phyloP scores from a whole-genome alignment of 2,113 vertebrate genomes.

The Nymphicus hollandicus region DNA sequence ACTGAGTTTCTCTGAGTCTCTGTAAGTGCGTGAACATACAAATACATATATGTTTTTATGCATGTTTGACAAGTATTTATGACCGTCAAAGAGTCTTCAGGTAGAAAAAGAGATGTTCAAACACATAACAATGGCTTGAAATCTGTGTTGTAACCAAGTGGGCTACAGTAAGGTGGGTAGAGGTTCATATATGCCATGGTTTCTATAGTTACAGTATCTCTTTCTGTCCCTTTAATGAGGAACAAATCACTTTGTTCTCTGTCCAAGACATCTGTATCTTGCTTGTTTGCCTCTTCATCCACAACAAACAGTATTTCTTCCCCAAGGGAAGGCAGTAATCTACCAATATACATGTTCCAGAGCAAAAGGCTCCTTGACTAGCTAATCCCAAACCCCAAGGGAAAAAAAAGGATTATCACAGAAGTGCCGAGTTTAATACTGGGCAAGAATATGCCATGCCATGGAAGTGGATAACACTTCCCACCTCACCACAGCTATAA shows the following conservation, averaged over 20 bases:
- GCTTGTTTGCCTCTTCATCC: not conserved
- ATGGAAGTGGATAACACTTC: not conserved
- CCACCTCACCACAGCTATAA: not conserved
- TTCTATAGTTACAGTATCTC: conserved; percentile 39
- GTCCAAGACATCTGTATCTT: not conserved
- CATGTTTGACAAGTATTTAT: not conserved
- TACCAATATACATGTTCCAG: not conserved
- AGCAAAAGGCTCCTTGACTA: not conserved
- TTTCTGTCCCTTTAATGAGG: conserved; percentile 1
- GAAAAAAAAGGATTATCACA: not conserved
- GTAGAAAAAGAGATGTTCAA: not conserved
- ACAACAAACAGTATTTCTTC: not conserved
- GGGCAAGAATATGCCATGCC: not conserved
- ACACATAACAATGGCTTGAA: not conserved
- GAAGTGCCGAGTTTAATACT: not conserved
- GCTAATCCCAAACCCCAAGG: not conserved
- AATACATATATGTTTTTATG: not conserved
- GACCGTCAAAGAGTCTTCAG: not conserved
- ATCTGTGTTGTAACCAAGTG: not conserved
- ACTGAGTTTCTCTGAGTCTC: not conserved
- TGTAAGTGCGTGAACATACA: not conserved
- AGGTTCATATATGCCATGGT: not conserved
- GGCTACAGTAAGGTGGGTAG: not conserved
- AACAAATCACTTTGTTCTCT: conserved; percentile 15
- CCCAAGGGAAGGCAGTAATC: not conserved